Conservation (phyloP, 2,888 invertebrate species). For the Nymphalis c-album region DNA sequence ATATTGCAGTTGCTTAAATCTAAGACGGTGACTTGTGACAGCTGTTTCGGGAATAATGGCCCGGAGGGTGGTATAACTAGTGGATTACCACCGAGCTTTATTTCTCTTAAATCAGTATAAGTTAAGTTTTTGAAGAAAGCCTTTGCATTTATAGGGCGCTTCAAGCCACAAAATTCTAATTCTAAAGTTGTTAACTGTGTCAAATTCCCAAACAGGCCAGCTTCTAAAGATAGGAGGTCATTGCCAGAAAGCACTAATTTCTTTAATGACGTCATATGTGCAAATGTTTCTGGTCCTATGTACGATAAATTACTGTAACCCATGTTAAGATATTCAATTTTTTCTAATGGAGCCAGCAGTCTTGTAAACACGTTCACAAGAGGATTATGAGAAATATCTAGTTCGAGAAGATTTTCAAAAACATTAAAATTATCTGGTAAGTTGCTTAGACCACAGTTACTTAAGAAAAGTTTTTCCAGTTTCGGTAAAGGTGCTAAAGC, state of each 20-base stretch:
- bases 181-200: conserved; percentile 85
- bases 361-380: conserved; percentile 85
- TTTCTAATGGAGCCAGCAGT: conserved; percentile 83
- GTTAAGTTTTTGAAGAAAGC: conserved; percentile 85
- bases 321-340: conserved; percentile 86
- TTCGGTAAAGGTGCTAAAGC: conserved; percentile 84
- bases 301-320: conserved; percentile 86
- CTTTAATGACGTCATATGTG: conserved; percentile 85
- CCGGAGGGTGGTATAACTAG: conserved; percentile 81
- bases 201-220: conserved; percentile 85
- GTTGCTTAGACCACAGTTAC: conserved; percentile 84
- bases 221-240: conserved; percentile 83
- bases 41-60: conserved; percentile 83
- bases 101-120: conserved; percentile 84
- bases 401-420: conserved; percentile 84
- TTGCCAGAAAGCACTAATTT: conserved; percentile 86
- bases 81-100: conserved; percentile 86
- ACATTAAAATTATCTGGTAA: conserved; percentile 85
- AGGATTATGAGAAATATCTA: conserved; percentile 87
- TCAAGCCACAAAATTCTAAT: conserved; percentile 85
- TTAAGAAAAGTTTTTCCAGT: conserved; percentile 84
- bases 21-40: conserved; percentile 83
- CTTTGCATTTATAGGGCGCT: conserved; percentile 83
- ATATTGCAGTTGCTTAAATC: conserved; percentile 86
- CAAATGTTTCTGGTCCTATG: conserved; percentile 84